Evolutionary conservation across 1,140 invertebrate genomes (phyloP), one percentile per base, ranked within the genome.

Genomic region (Drosophila dunni): DNA sequence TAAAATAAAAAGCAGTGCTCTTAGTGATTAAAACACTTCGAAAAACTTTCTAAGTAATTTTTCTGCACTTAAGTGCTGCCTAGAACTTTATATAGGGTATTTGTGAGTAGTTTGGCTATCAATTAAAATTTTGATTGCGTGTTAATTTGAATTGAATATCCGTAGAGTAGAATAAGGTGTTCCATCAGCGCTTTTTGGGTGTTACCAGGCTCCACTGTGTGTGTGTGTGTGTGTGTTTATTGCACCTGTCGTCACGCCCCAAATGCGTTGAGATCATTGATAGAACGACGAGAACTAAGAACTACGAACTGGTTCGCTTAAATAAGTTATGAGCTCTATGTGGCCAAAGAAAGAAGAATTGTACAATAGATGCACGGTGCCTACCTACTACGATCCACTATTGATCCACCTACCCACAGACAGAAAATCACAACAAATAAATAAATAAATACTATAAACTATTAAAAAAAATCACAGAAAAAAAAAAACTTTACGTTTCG

Each of bases 401-500:
- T n/a, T 54, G 11, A 53, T 53, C 34, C 53, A 56, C 53, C 53
- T 56, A 56, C 53, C 36, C 53, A 29, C 6, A 29, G 6, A 29
- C 3, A 29, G n/a, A 56, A 48, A 45, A n/a, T 48, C 24, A 46
- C 51, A 48, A 66, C 46, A 40, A 34, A 13, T 29, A 34, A 11
- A 15, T 50, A 44, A 11, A 11, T 15, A 54, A 44, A 56, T 36
- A 33, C 20, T 57, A 56, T 38, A 34, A 45, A 46, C 54, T 38
- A 60, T 13, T 44, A 62, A 24, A 57, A 74, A 20, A 44, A 69
- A n/a, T 62, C 48, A 15, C 17, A 64, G 20, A 10, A 5, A 38
- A 6, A 51, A 36, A 46, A 75, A 84, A 70, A 65, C 50, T 85
- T 78, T 82, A 82, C 83, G 82, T 76, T 81, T 86, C 29, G 53